A percentile compares a stretch with the other conserved stretches of the same genome.
phyloP scores from a whole-genome alignment of 2,113 vertebrate species.

The Melospiza melodia region DNA sequence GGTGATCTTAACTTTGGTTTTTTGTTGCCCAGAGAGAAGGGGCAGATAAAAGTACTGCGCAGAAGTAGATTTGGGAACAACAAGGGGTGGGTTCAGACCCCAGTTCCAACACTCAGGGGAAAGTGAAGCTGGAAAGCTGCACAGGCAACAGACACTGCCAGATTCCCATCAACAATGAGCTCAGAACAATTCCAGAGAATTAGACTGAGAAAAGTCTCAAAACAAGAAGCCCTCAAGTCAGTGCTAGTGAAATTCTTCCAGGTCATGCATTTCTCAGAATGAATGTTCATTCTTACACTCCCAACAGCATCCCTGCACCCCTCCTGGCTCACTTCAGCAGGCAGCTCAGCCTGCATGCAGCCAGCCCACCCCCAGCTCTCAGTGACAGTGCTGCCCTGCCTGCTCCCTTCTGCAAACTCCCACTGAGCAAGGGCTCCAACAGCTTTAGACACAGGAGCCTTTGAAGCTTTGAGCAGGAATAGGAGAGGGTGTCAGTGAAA shows the following conservation, averaged over 20 bases:
- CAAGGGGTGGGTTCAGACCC: neutral
- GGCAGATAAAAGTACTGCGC: neutral
- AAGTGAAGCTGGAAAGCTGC: neutral
- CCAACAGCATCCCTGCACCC: neutral
- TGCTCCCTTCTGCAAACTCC: neutral
- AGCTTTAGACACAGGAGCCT: neutral
- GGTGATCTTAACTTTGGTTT: neutral
- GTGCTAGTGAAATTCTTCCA: neutral
- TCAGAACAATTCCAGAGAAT: neutral
- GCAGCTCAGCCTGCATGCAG: neutral
- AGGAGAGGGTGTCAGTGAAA: neutral
- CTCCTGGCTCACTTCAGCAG: neutral
- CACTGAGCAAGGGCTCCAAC: neutral
- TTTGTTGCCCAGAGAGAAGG: neutral
- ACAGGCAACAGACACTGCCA: neutral
- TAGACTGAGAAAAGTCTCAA: neutral
- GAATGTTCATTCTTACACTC: neutral
- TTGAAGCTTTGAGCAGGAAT: neutral
- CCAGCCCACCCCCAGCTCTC: no score
- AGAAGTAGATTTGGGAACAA: neutral
- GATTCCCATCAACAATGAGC: neutral
- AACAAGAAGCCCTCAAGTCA: neutral
- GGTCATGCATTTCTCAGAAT: neutral
- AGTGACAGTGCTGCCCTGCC: neutral
- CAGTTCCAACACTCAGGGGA: neutral